Base-by-base conservation (phyloP, 2,888 invertebrate species). In the Andrena chrysosceles region DNA sequence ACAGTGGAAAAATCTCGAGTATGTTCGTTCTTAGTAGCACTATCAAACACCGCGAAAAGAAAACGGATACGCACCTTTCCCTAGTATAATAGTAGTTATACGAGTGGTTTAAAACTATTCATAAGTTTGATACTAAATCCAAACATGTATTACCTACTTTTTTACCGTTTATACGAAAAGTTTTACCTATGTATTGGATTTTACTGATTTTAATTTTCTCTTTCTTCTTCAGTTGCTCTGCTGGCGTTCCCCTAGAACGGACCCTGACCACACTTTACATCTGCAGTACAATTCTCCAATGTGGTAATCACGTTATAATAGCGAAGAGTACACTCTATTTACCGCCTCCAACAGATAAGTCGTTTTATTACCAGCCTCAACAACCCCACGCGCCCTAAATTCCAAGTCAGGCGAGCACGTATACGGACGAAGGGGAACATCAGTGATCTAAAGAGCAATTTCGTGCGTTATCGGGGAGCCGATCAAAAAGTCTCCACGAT, bases 401-500 rank as follows among this genome's bases (percentile, higher is more conserved):
- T 62, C 80, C 6, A 31, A 13, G 42, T 2, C 13, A 42, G 35
- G 20, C 8, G 52, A 20, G 54, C 77, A 71, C 71, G 77, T 77
- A 72, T 42, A 35, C 52, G n/a, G 42, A 59, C 48, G 62, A 66
- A 10, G 33, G 42, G 62, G 60, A 62, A 29, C 49, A 42, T 73
- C 77, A 60, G 59, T 62, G 72, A 60, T 72, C 72, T 71, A 78
- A 68, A 71, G 72, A 78, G 78, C 67, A 35, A 81, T 81, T 78
- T 67, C 54, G 64, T 42, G 29, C 49, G 52, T 81, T 81, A 81
- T 81, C 81, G 49, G 78, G 67, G 78, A 48, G 72, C 81, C 81
- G 72, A 81, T 78, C 78, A 63, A 63, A 56, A 35, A 63, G 23
- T 23, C 77, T 29, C 69, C 59, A 56, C 80, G 80, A 81, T 72